phyloP scores from a whole-genome alignment of 2,113 vertebrate genomes.

The Tylochromis polylepis region DNA sequence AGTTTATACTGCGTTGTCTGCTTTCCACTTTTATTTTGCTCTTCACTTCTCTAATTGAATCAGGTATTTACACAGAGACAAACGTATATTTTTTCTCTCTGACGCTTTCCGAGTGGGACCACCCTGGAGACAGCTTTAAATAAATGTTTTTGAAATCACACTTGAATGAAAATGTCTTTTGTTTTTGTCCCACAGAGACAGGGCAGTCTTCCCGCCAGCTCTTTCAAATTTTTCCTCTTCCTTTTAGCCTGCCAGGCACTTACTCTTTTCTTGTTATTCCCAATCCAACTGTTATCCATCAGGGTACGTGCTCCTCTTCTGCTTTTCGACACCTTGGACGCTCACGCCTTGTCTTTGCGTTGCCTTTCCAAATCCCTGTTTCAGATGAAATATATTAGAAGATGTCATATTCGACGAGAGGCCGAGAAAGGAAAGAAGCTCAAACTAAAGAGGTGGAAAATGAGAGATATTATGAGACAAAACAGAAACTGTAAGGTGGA shows the following conservation, averaged over 20 bases:
- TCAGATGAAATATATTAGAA: neutral
- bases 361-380: neutral
- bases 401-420: neutral
- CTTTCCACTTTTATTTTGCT: neutral
- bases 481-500: neutral
- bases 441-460: neutral
- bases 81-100: neutral
- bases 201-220: neutral
- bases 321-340: neutral
- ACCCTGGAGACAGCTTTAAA: conserved; percentile 22
- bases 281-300: neutral
- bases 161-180: neutral
- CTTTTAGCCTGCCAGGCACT: neutral
- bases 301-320: neutral
- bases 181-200: neutral
- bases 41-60: neutral
- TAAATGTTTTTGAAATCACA: conserved; percentile 4
- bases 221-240: neutral
- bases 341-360: neutral
- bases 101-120: neutral
- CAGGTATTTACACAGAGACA: conserved; percentile 24
- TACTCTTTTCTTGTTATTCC: neutral
- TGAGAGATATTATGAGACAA: neutral
- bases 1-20: neutral
- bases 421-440: neutral